Base-by-base conservation (phyloP, 2,113 vertebrate genomes). In the Cololabis saira region DNA sequence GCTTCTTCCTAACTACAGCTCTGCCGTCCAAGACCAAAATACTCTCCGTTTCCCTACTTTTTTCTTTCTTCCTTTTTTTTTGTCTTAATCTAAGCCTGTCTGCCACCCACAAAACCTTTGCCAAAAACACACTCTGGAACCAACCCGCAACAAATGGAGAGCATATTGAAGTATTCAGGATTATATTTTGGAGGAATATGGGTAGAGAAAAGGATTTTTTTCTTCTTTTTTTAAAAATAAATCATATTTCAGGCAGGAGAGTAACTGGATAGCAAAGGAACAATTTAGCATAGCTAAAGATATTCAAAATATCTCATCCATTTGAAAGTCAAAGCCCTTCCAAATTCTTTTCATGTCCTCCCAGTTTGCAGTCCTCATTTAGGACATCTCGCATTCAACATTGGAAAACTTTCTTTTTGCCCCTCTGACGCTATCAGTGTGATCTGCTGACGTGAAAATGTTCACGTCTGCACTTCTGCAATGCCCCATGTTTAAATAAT, bases 401-500 rank as follows among this genome's bases (percentile, higher is more conserved):
- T 47, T 17, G 33, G 48, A 55, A 68, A 67, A 74, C 42, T 48
- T 72, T 69, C 21, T 60, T 61, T 73, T 68, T 57, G 14, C 42
- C 17, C 48, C 51, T 76, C 60, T 37, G 49, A 67, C 22, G 22
- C 48, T 86, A 86, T 91, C 78, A 33, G 37, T 55, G 37, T 16
- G 66, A 86, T 90, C 86, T 86, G 81, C 87, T 90, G 88, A 88
- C 18, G 68, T 68, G 43, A 65, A 81, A 83, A 77, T 44, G 78
- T 77, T 76, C 68, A 72, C 83, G 80, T 86, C 41, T 33, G 85
- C 84, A 83, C 58, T 85, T 86, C 74, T 70, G 43, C 67, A 13
- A 48, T 58, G 64, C 69, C 37, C 73, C 75, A 75, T 83, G 80
- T 90, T 88, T 81, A 83, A 92, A 90, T 85, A 85, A 85, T 82